These are phyloP conservation scores for Periophthalmus magnuspinnatus DNA, from an alignment of 2,797 vertebrate species.

Conservation along the genomic window DNA sequence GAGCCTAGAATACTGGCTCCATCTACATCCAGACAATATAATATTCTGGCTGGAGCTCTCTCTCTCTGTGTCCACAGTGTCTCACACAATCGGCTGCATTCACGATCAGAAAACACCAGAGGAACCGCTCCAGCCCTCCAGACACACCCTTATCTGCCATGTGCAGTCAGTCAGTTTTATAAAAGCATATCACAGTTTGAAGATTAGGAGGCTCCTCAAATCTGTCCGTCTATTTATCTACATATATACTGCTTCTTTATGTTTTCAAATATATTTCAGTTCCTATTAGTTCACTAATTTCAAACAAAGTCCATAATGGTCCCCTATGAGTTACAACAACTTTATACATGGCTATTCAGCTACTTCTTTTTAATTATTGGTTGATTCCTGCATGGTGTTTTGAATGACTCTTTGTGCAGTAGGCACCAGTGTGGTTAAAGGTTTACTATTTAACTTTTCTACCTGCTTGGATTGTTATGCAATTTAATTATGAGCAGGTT, in stretches of 20 bases:
- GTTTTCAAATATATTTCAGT: constrained; percentile 23
- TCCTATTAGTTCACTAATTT: constrained; percentile 7
- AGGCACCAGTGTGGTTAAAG: no score
- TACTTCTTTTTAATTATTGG: no score
- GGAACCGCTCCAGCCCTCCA: constrained; percentile 22
- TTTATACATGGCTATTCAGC: background rate
- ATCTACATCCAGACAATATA: constrained; percentile 52
- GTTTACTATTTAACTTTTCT: no score
- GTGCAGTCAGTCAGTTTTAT: constrained; percentile 39
- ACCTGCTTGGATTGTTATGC: no score
- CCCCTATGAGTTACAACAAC: background rate
- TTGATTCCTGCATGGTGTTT: no score
- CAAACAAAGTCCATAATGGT: constrained; percentile 1
- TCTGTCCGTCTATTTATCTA: background rate
- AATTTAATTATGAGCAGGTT: no score
- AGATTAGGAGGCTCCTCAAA: constrained; percentile 40
- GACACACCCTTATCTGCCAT: constrained; percentile 54
- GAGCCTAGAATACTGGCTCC: constrained; percentile 61
- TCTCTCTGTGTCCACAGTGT: constrained; percentile 28
- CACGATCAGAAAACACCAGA: constrained; percentile 47
- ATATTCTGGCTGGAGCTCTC: constrained; percentile 51
- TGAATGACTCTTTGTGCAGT: no score
- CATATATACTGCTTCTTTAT: constrained; percentile 7
- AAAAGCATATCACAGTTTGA: constrained; percentile 24
- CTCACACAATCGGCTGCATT: constrained; percentile 58